Base-by-base conservation (phyloP, 2,113 vertebrate species). In the Montifringilla adamsi region DNA sequence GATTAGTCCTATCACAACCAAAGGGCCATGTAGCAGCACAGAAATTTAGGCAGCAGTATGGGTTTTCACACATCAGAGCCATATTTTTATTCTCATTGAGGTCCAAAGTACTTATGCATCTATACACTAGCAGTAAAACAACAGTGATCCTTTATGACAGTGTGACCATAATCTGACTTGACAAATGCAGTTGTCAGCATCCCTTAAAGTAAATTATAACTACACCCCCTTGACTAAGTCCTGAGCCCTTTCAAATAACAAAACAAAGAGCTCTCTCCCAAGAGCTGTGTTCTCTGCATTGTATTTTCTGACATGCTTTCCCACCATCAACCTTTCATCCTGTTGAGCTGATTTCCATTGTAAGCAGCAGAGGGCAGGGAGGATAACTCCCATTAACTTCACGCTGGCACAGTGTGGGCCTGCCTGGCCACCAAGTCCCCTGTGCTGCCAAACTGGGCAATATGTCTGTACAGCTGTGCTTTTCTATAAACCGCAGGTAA, bases 111-210 rank as follows among this genome's bases (percentile, higher is more conserved):
- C 70, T 95, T 96, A 79, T 77, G 87, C 56, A 67, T 91, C 86
- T 92, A 84, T 90, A 85, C 85, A 67, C 92, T n/a, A 91, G 84
- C 82, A 74, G 75, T 93, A 90, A 93, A 96, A 95, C 68, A 96
- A 94, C 89, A 95, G 72, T 77, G 90, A 95, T 95, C 90, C 84
- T 91, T 93, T 93, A 90, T 86, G 89, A 90, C 79, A 63, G 55
- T 49, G 62, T 90, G 95, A 95, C 82, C 76, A 63, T 95, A 91
- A 95, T 93, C 82, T 91, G 77, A 96, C 87, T 58, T 93, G 94
- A 97, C 95, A 94, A 95, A 95, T 94, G 92, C 96, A 93, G 91
- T 95, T 95, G 96, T 97, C 96, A 95, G 95, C 95, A 95, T 59
- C 87, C 79, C 78, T 96, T 93, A 94, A 95, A 96, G 92, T 95